Base-by-base conservation (phyloP, 2,113 vertebrate genomes). In the Pipa parva region DNA sequence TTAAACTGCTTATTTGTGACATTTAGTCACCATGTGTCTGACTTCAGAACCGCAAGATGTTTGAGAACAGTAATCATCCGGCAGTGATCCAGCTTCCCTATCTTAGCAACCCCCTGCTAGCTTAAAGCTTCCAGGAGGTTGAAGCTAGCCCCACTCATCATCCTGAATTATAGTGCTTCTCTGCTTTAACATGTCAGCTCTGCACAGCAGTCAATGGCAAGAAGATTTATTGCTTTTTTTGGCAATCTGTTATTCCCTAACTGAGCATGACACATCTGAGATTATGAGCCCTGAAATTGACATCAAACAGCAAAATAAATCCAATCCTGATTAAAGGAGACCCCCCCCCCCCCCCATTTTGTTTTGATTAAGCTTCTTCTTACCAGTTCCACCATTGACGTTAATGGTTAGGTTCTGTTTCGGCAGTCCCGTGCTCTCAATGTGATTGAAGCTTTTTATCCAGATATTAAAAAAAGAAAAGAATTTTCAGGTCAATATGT, bases 151-250 rank as follows among this genome's bases (percentile, higher is more conserved):
- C 78, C 80, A 76, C 81, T 86, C 80, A 81, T 87, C 81, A 85
- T 71, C 74, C 70, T 72, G 82, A 85, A 88, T 94, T 89, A 85
- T 79, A 26, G 72, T 76, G 75, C 13, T 62, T 71, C 73, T 82
- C 65, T 21, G 72, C 74, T 58, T 31, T 68, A 36, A 63, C 75
- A 63, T 76, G 81, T 74, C 78, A 59, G 79, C 81, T 61, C 77
- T 33, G 73, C 80, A 83, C 76, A 81, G 84, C 80, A 85, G 81
- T 87, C 88, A 88, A 89, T 74, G 83, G 78, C 75, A 77, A 64
- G 76, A 92, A 97, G 94, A 97, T 96, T 95, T 92, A 98, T 93
- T 89, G 90, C 89, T 89, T 81, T 79, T 78, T 85, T 77, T 88
- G 86, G 85, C 86, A 86, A 79, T 78, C 82, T 82, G 84, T 84